Conservation (phyloP, 2,888 invertebrate species). For the Agrochola lota region DNA sequence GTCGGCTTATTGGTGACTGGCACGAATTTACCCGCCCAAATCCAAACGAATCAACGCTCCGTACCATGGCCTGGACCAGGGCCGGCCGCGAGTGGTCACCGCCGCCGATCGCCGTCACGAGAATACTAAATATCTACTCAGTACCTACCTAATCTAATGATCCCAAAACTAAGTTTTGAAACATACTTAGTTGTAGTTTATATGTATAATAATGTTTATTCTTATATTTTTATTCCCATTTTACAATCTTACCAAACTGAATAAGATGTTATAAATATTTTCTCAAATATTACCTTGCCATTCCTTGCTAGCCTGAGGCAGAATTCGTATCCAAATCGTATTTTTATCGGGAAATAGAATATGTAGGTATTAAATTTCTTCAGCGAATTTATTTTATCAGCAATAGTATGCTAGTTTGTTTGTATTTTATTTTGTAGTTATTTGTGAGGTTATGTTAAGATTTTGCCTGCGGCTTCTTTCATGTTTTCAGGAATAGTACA, state of each 20-base stretch:
- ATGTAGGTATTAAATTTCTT: constrained; percentile 62
- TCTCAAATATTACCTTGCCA: constrained; percentile 58
- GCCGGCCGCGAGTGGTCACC: too few relatives aligned
- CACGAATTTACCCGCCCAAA: too few relatives aligned
- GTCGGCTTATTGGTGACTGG: too few relatives aligned
- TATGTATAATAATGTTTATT: not conserved
- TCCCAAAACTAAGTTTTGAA: not conserved
- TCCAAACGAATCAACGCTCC: too few relatives aligned
- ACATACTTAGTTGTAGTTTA: too few relatives aligned
- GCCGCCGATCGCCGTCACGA: too few relatives aligned
- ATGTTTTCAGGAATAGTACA: not conserved
- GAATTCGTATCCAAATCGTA: constrained; percentile 68
- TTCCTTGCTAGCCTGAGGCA: constrained; percentile 62
- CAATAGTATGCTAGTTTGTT: constrained; percentile 22
- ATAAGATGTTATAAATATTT: constrained; percentile 57
- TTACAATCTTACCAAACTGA: constrained; percentile 40
- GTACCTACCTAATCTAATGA: not conserved
- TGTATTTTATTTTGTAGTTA: constrained; percentile 9
- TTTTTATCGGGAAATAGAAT: constrained; percentile 71
- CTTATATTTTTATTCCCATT: constrained; percentile 26
- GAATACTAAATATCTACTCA: not conserved
- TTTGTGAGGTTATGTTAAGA: not conserved
- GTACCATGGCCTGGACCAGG: too few relatives aligned
- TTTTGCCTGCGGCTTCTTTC: not conserved
- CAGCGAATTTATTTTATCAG: constrained; percentile 54